Conservation (phyloP, 2,113 vertebrate genomes). For the Fregetta grallaria region DNA sequence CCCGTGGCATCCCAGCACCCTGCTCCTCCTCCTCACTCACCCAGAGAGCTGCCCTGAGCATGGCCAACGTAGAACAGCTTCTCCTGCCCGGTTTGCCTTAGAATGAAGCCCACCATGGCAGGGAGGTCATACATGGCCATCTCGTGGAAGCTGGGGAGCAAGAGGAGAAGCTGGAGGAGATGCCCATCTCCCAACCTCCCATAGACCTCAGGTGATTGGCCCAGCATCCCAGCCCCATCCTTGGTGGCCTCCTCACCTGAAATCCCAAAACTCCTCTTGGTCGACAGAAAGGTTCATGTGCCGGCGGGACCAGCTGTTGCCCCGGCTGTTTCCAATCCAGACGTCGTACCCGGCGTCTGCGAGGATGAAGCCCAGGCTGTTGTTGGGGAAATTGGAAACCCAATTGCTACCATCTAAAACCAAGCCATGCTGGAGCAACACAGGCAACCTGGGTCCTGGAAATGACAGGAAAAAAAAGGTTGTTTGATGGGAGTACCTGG, state of each 20-base stretch:
- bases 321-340: slow-evolving; percentile 85
- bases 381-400: slow-evolving; percentile 77
- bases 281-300: slow-evolving; percentile 60
- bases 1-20: accelerated
- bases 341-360: slow-evolving; percentile 46
- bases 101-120: background rate
- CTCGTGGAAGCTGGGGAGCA: background rate
- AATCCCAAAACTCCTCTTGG: slow-evolving; percentile 81
- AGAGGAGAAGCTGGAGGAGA: background rate
- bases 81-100: background rate
- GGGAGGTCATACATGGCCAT: background rate
- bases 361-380: slow-evolving; percentile 79
- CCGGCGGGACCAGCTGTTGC: slow-evolving; percentile 84
- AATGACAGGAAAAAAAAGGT: no score
- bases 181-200: background rate
- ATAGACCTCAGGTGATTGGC: background rate
- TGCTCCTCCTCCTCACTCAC: background rate
- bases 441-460: slow-evolving; percentile 66
- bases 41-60: background rate
- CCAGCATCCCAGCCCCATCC: background rate
- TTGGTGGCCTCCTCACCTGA: slow-evolving; percentile 74
- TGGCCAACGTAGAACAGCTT: background rate
- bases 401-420: slow-evolving; percentile 82
- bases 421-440: slow-evolving; percentile 83
- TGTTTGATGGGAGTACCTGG: background rate